Conservation (phyloP, 2,113 vertebrate genomes). For the Epinephelus cyanopodus region DNA sequence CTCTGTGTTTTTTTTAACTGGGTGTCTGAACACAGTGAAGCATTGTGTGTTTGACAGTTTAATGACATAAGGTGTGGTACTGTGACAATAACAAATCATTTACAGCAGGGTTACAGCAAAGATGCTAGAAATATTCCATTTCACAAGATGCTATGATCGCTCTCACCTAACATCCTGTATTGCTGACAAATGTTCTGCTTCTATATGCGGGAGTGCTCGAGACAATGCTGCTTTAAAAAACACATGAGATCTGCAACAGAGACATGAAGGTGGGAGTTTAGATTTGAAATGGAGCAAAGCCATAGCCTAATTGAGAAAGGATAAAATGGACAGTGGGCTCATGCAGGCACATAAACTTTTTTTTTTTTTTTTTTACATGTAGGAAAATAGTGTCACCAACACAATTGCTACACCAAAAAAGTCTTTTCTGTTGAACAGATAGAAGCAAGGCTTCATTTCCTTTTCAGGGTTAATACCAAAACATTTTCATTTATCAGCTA, state of each 20-base stretch:
- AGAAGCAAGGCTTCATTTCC: constrained; percentile 27
- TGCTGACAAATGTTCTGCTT: constrained; percentile 30
- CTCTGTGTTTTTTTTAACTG: no score
- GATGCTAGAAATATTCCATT: constrained; percentile 35
- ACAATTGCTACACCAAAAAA: constrained; percentile 20
- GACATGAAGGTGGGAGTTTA: not conserved
- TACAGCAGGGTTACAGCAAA: constrained; percentile 54
- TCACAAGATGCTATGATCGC: not conserved
- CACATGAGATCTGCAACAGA: constrained; percentile 17
- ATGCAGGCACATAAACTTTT: constrained; percentile 51
- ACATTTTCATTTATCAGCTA: constrained; percentile 39
- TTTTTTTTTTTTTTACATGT: constrained; percentile 9
- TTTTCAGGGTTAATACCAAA: constrained; percentile 45
- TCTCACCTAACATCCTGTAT: constrained; percentile 22
- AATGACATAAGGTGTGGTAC: constrained; percentile 65
- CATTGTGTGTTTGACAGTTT: constrained; percentile 48
- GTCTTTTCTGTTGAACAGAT: constrained; percentile 23
- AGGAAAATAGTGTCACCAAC: constrained; percentile 46
- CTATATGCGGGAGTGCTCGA: constrained; percentile 22
- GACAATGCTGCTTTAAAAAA: constrained; percentile 32
- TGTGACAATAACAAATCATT: constrained; percentile 58
- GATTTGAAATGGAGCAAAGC: constrained; percentile 25
- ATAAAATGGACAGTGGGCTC: constrained; percentile 41
- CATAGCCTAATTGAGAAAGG: constrained; percentile 26
- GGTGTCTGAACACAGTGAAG: not conserved